Evolutionary conservation across 2,797 vertebrate genomes (phyloP).

Genomic region (Pelochelys cantorii): DNA sequence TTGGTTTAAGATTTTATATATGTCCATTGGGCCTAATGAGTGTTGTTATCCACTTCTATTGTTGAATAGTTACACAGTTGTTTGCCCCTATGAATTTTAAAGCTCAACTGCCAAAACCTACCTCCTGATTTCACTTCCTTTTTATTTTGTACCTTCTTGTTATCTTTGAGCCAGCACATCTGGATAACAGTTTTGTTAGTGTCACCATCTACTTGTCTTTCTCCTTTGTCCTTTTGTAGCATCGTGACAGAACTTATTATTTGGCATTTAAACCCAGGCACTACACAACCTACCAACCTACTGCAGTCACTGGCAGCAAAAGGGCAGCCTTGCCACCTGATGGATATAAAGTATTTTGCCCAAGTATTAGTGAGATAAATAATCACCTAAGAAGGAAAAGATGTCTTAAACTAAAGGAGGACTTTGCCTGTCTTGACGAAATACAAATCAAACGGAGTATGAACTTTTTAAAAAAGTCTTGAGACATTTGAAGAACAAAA

Average conservation of each 20-base stretch:
- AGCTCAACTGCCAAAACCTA: neutral
- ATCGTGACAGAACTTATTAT: fast-evolving
- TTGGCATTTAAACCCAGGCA: fast-evolving
- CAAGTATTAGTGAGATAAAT: neutral
- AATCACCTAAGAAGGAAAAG: neutral
- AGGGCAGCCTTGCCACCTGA: fast-evolving
- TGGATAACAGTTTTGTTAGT: fast-evolving
- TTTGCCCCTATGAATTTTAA: fast-evolving
- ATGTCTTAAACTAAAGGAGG: neutral
- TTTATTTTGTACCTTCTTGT: neutral
- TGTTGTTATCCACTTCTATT: fast-evolving
- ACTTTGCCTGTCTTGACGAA: no score
- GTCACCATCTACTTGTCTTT: fast-evolving
- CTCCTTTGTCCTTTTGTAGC: fast-evolving
- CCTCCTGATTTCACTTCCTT: neutral
- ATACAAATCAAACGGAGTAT: no score
- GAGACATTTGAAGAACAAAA: no score
- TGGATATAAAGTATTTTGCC: neutral
- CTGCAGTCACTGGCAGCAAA: fast-evolving
- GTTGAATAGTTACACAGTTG: fast-evolving
- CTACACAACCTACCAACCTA: fast-evolving
- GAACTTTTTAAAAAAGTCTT: no score
- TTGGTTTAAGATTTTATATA: neutral
- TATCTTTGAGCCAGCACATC: neutral
- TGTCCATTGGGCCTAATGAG: fast-evolving